A percentile compares a stretch with the other conserved stretches of the same genome.
phyloP scores from a whole-genome alignment of 2,888 invertebrate species.

The Cactoblastis cactorum region DNA sequence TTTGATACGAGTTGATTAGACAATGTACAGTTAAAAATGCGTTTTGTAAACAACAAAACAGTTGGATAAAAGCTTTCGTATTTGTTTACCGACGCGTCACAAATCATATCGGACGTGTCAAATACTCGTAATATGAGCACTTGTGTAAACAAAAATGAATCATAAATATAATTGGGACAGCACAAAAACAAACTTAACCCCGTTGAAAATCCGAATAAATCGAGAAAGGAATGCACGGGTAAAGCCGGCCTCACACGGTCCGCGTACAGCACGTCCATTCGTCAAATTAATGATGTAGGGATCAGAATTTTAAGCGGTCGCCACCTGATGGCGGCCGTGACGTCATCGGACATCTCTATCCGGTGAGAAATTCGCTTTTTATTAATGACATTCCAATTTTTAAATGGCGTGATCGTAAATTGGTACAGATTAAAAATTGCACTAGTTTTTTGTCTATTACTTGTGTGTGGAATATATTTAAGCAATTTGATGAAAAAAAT shows the following conservation, averaged over 20 bases:
- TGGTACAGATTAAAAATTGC: slow-evolving; percentile 32
- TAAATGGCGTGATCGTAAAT: slow-evolving; percentile 59
- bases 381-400: slow-evolving; percentile 20
- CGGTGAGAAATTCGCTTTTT: slow-evolving; percentile 37
- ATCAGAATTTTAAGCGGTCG: slow-evolving; percentile 56
- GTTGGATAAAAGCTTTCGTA: slow-evolving; percentile 31
- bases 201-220: slow-evolving; percentile 32
- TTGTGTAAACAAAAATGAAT: slow-evolving; percentile 7
- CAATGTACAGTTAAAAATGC: neutral
- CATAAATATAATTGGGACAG: slow-evolving; percentile 10
- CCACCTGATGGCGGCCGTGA: slow-evolving; percentile 31
- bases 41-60: slow-evolving; percentile 9
- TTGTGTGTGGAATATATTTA: neutral
- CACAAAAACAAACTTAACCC: slow-evolving; percentile 15
- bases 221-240: slow-evolving; percentile 36
- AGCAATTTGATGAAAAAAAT: too few species aligned
- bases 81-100: slow-evolving; percentile 47
- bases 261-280: slow-evolving; percentile 52
- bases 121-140: slow-evolving; percentile 12
- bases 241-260: slow-evolving; percentile 36
- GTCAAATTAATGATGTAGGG: slow-evolving; percentile 70
- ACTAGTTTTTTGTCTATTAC: neutral
- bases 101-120: slow-evolving; percentile 19
- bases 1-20: neutral
- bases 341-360: slow-evolving; percentile 41